phyloP scores from a whole-genome alignment of 2,113 vertebrate species.

The Anhinga rufa region DNA sequence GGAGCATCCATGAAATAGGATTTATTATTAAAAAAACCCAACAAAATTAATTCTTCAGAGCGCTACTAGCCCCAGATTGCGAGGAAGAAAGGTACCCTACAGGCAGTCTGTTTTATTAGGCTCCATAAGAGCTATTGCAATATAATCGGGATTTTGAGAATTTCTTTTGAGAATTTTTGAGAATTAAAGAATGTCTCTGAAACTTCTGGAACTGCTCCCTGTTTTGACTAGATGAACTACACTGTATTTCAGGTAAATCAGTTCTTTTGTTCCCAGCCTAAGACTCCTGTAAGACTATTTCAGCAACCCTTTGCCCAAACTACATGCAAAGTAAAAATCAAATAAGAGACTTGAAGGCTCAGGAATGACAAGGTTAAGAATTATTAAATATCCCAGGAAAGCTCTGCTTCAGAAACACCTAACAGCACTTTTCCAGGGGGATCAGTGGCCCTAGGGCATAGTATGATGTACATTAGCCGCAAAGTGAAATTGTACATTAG shows the following conservation, averaged over 20 bases:
- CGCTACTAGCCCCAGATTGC: background rate
- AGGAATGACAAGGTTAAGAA: background rate
- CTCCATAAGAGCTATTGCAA: background rate
- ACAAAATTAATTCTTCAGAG: background rate
- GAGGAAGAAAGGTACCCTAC: background rate
- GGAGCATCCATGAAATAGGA: background rate
- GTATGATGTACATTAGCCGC: background rate
- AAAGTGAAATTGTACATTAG: background rate
- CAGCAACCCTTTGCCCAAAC: background rate
- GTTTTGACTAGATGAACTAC: background rate
- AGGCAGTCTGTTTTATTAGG: background rate
- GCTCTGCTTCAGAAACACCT: constrained; percentile 3
- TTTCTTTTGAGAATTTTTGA: too few relatives aligned
- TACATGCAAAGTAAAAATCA: background rate
- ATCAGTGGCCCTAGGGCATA: background rate
- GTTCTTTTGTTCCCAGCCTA: background rate
- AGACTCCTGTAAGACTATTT: background rate
- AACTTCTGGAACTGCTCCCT: background rate
- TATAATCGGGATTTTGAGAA: background rate
- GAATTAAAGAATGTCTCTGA: too few relatives aligned
- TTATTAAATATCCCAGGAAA: constrained; percentile 1
- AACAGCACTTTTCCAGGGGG: background rate
- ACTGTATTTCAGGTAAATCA: background rate
- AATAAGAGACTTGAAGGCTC: background rate
- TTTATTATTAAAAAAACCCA: background rate